These are phyloP conservation scores for Myotis yumanensis DNA, from an alignment of 2,113 vertebrate species.

Conservation along the genomic window DNA sequence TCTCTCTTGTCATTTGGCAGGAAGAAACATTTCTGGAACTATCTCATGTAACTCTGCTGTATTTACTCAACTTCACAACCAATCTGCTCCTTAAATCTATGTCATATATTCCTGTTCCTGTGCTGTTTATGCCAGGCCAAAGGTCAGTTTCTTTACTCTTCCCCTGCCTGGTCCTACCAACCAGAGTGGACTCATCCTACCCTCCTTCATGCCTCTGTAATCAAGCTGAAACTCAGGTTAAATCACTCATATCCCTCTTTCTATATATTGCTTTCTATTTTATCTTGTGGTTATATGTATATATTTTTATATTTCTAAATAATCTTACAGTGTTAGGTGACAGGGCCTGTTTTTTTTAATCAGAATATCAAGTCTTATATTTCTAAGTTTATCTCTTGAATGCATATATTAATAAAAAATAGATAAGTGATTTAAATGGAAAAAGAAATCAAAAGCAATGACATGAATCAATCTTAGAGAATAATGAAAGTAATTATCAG, in stretches of 20 bases:
- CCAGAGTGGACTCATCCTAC: neutral
- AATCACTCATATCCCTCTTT: neutral
- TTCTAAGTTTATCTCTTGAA: neutral
- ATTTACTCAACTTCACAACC: neutral
- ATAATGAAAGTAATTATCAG: neutral
- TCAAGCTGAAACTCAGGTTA: neutral
- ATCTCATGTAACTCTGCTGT: neutral
- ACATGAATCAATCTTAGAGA: neutral
- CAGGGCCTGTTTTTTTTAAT: neutral
- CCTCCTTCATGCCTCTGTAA: neutral
- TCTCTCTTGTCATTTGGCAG: neutral
- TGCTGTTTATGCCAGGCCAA: neutral
- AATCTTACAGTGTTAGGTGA: neutral
- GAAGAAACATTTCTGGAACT: neutral
- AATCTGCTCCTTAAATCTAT: neutral
- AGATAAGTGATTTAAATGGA: neutral
- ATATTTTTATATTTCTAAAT: neutral
- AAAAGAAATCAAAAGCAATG: neutral
- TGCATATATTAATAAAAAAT: neutral
- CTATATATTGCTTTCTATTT: neutral
- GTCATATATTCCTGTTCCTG: neutral
- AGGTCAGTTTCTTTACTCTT: neutral
- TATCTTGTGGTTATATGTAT: neutral
- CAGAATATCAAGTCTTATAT: neutral
- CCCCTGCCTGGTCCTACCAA: neutral